phyloP scores from a whole-genome alignment of 2,797 vertebrate genomes.

The Zalophus californianus region DNA sequence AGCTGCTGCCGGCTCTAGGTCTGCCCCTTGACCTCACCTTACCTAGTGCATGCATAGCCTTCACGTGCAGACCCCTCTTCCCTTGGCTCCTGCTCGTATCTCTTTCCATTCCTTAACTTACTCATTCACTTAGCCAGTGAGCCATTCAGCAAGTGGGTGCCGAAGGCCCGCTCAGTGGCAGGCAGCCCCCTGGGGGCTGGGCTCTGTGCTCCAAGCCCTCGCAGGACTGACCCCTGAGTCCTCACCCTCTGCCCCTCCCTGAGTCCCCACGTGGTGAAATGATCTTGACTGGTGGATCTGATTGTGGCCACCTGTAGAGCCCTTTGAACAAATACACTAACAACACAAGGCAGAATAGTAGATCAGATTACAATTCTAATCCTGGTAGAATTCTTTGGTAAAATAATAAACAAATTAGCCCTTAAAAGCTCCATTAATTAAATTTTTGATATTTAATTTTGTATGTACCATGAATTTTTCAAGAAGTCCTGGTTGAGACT shows the following conservation, averaged over 20 bases:
- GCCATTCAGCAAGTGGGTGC: neutral
- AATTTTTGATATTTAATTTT: neutral
- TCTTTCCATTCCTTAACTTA: neutral
- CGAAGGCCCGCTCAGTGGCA: fast-evolving
- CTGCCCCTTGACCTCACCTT: neutral
- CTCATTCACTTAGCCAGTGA: neutral
- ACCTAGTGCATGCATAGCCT: neutral
- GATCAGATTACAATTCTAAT: neutral
- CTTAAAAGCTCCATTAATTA: neutral
- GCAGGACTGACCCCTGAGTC: fast-evolving
- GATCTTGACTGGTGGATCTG: neutral
- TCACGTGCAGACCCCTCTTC: neutral
- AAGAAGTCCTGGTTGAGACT: neutral
- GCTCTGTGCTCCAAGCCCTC: no score
- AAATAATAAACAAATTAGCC: neutral
- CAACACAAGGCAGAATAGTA: neutral
- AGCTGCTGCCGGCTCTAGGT: neutral
- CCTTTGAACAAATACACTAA: neutral
- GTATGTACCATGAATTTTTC: neutral
- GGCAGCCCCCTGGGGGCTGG: fast-evolving
- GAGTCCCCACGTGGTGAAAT: fast-evolving
- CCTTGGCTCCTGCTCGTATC: neutral
- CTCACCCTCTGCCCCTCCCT: no score
- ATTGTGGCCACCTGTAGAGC: neutral
- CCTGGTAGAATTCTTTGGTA: neutral